These are phyloP conservation scores for Chesias legatella DNA, from an alignment of 2,888 invertebrate genomes.

Conservation along the genomic window DNA sequence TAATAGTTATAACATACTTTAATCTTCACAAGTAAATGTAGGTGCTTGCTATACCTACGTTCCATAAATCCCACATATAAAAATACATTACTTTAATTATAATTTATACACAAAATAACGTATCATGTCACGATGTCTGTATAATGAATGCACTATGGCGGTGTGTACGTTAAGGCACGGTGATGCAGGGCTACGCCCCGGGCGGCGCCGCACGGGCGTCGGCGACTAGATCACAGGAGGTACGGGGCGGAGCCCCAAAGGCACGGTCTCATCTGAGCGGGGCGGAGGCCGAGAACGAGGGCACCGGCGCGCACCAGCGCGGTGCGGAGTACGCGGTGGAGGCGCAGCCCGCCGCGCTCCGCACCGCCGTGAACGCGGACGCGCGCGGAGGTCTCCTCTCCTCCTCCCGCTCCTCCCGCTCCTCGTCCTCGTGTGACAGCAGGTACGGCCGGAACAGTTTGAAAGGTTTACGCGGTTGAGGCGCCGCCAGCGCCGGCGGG, in stretches of 20 bases:
- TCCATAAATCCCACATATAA: constrained; percentile 77
- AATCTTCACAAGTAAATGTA: constrained; percentile 67
- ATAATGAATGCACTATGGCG: constrained; percentile 79
- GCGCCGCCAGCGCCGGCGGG: constrained; percentile 50
- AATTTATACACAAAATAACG: constrained; percentile 75
- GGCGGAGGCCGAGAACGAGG: constrained; percentile 73
- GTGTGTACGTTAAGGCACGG: constrained; percentile 75
- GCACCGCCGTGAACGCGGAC: constrained; percentile 73
- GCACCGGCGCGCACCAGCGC: constrained; percentile 86
- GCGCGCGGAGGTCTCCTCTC: constrained; percentile 64
- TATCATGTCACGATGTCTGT: constrained; percentile 65
- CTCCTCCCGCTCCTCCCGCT: constrained; percentile 82
- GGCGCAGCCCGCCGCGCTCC: constrained; percentile 65
- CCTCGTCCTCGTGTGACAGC: too few species aligned
- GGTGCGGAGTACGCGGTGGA: constrained; percentile 58
- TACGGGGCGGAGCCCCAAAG: constrained; percentile 60
- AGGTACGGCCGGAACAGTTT: constrained; percentile 90
- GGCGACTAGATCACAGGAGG: constrained; percentile 77
- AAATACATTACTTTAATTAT: constrained; percentile 68
- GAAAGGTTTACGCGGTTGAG: constrained; percentile 81
- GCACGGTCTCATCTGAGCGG: constrained; percentile 72
- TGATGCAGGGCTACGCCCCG: constrained; percentile 74
- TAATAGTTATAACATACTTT: constrained; percentile 63
- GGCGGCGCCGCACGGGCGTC: constrained; percentile 74
- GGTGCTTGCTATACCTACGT: constrained; percentile 66